Evolutionary conservation across 2,888 invertebrate species (phyloP).

Genomic region (Perithous albicinctus): DNA sequence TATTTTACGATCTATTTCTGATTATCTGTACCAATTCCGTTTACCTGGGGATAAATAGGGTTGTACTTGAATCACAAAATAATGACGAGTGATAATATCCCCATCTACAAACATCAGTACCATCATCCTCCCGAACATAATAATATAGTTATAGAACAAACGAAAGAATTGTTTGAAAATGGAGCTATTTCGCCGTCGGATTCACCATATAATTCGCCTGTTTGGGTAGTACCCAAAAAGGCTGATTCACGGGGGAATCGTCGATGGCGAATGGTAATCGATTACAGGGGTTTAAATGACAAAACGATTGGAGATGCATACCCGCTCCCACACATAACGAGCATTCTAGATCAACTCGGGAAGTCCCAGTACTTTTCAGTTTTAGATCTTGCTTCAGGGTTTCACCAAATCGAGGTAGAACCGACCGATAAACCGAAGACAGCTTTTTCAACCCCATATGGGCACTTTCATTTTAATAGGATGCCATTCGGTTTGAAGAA

Average conservation of each 20-base stretch:
- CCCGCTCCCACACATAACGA: not conserved
- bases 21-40: not conserved
- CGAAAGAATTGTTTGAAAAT: not conserved
- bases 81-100: too few species aligned
- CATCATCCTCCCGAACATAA: not conserved
- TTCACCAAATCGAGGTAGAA: not conserved
- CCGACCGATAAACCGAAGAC: not conserved
- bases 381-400: too few species aligned
- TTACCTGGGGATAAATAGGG: constrained; percentile 5
- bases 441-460: constrained; percentile 8
- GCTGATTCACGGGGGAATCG: not conserved
- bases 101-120: not conserved
- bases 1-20: not conserved
- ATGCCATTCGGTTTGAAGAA: constrained; percentile 1
- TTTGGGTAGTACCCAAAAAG: too few species aligned
- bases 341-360: not conserved
- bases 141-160: not conserved
- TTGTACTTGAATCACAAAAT: too few species aligned
- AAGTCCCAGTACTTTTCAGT: not conserved
- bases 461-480: constrained; percentile 4
- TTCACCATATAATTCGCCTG: too few species aligned
- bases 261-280: constrained; percentile 2
- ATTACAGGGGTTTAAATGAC: not conserved
- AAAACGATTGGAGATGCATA: too few species aligned
- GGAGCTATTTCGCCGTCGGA: too few species aligned